Evolutionary conservation across 2,888 invertebrate species (phyloP).

Genomic region (Antheraea yamamai): DNA sequence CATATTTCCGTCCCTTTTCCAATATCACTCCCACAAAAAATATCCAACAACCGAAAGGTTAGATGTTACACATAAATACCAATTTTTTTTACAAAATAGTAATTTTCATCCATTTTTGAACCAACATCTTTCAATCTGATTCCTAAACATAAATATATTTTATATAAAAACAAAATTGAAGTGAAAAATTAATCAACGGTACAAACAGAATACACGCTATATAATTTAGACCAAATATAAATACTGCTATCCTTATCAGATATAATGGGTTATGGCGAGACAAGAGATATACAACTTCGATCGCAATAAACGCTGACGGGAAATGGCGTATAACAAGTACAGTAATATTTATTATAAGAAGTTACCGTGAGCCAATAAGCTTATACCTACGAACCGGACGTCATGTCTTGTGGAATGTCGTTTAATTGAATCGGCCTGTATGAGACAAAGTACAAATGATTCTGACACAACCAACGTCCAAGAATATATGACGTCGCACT

Average conservation of each 20-base stretch:
- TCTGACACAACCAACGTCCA: not conserved
- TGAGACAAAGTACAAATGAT: not conserved
- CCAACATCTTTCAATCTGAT: too few species aligned
- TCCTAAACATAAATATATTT: too few species aligned
- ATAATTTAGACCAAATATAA: not conserved
- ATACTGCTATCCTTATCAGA: not conserved
- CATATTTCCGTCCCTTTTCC: too few species aligned
- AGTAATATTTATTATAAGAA: slow-evolving; percentile 1
- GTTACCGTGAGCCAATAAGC: slow-evolving; percentile 2
- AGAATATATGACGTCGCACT: not conserved
- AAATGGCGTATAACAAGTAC: slow-evolving; percentile 5
- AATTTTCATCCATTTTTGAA: too few species aligned
- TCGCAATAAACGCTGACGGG: not conserved
- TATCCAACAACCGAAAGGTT: too few species aligned
- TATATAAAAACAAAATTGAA: not conserved
- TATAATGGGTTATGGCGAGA: not conserved
- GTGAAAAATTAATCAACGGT: not conserved
- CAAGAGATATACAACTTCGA: not conserved
- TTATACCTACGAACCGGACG: slow-evolving; percentile 11
- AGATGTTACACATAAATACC: too few species aligned
- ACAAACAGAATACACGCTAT: not conserved
- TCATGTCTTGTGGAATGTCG: slow-evolving; percentile 6
- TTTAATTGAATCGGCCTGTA: slow-evolving; percentile 1
- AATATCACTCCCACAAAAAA: too few species aligned
- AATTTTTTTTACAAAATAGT: too few species aligned